Percentiles rank a stretch among this genome's conserved stretches.
These are phyloP conservation scores for Felis catus DNA, from an alignment of 2,113 vertebrate genomes.

Conservation along the genomic window F.catus_Fca126_mat1.0 CM031425.1:30355501-30356000, in stretches of 20 bases:
- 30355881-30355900: no score
- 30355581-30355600: neutral
- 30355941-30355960: neutral
- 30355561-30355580: neutral
- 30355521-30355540: neutral
- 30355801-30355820: neutral
- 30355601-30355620: neutral
- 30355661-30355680: neutral
- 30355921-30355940: neutral
- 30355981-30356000: neutral
- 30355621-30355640: neutral
- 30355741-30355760: neutral
- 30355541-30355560: neutral
- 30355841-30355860: neutral
- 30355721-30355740: neutral
- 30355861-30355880: neutral
- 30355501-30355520: neutral
- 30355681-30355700: neutral
- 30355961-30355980: accelerated
- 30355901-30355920: neutral
- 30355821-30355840: neutral
- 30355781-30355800: neutral
- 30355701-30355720: neutral
- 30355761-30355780: neutral
- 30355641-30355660: neutral